A percentile compares a stretch with the other conserved stretches of the same genome.
phyloP scores from a whole-genome alignment of 2,888 invertebrate genomes.

The Nezara viridula region DNA sequence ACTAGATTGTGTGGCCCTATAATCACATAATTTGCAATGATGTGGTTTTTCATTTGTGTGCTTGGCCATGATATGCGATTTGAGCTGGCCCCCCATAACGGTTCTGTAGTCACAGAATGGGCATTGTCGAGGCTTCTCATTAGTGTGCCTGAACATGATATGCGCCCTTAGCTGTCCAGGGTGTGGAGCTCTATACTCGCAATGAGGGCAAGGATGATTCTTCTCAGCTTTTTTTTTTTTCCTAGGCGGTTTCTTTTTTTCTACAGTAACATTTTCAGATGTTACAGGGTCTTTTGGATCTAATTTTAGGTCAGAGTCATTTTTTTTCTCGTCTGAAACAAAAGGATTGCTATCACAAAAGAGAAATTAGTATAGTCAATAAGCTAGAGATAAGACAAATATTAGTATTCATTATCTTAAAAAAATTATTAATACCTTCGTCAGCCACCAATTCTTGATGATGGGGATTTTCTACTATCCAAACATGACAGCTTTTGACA shows the following conservation, averaged over 20 bases:
- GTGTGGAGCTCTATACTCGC: constrained; percentile 14
- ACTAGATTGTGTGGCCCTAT: not conserved
- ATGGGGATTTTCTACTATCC: not conserved
- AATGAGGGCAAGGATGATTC: constrained; percentile 32
- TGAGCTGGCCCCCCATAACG: not conserved
- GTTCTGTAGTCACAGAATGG: constrained; percentile 26
- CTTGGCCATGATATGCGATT: not conserved
- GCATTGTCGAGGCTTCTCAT: constrained; percentile 27
- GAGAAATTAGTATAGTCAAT: not conserved
- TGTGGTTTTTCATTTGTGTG: constrained; percentile 21
- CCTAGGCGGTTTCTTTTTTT: constrained; percentile 2
- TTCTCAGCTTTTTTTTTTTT: constrained; percentile 63
- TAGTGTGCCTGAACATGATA: constrained; percentile 5
- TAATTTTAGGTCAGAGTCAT: not conserved
- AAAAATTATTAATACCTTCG: not conserved
- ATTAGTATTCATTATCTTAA: not conserved
- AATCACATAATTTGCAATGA: constrained; percentile 13
- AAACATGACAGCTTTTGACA: constrained; percentile 21
- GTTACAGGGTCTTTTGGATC: not conserved
- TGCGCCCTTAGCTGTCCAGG: not conserved
- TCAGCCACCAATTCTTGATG: not conserved
- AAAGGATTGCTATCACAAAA: not conserved
- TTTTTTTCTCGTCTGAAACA: constrained; percentile 6
- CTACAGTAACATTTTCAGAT: not conserved
- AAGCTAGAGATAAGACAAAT: not conserved